Base-by-base conservation (phyloP, 1,140 invertebrate species). In the Heterodera schachtii region DNA sequence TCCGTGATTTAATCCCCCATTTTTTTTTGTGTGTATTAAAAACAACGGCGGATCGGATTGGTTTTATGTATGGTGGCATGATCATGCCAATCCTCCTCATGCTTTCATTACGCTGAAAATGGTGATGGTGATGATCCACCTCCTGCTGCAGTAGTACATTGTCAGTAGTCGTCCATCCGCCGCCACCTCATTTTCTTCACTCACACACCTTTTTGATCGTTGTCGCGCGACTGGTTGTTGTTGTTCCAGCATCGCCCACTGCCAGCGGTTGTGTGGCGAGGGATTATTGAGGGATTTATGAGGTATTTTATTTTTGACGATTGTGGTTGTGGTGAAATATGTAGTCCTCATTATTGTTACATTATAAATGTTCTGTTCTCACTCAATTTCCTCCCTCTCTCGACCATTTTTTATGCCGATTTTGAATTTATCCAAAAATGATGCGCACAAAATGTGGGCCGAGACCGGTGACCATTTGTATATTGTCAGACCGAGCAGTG, bases 251-350 rank as follows among this genome's bases (percentile, higher is more conserved):
- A 11, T 2, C 16, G 11, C 57, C 13, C 19, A 31, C 57, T 19
- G 57, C 13, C 57, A 19, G 57, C 13, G 16, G 13, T 5, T 16
- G 57, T 64, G 57, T 64, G 57, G 57, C 13, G 57, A 19, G 57
- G 16, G 57, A 64, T 64, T 64, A 64, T 64, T 64, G 57, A 64
- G 57, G 57, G 57, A 64, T 64, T 64, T 64, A 19, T 64, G 57
- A 64, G 13, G 19, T 31, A 64, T 64, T 3, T 64, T 64, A 19
- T 64, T 64, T 64, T 64, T 64, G 57, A 21, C 19, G 57, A 64
- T 64, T 64, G 57, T 64, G 57, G 13, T 60, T 64, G 57, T 5
- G 16, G 6, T 52, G 49, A 11, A 52, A 52, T 52, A 52, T 52
- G 49, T 52, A 31, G 31, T 31, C 31, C 31, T 31, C 31, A 31